Base-by-base conservation (phyloP, 2,797 vertebrate genomes). In the Serranus cabrilla region DNA sequence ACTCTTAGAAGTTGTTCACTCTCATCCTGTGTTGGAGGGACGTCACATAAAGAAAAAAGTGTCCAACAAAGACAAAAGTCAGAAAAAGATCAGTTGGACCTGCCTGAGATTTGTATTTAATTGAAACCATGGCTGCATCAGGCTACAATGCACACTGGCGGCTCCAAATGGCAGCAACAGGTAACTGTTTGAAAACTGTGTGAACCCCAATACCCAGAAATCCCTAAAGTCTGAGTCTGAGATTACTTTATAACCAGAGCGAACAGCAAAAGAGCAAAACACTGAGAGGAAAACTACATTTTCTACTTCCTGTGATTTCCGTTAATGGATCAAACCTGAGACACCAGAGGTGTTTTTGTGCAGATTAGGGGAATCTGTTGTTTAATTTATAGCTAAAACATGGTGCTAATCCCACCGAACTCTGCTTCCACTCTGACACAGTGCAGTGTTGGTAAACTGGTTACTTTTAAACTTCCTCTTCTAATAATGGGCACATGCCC, bases 161-260 rank as follows among this genome's bases (percentile, higher is more conserved):
- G 37, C 76, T 76, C 77, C 57, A 59, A 57, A 71, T 78, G 66
- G 74, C 47, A 51, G 61, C 51, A 46, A 14, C 18, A 42, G 42
- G 68, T 60, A 73, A 65, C 45, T 43, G 49, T 68, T 57, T 27
- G 42, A 46, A 58, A 55, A 66, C 34, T 20, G 37, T 34, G 31
- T 40, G 51, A 50, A 40, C 40, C n/a, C 18, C 20, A 50, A 11
- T 14, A 25, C 34, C 47, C 20, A 47, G 25, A 69, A 68, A 64
- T 34, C 42, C n/a, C 17, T 25, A 2, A 43, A n/a, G n/a, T n/a
- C 3, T 16, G 2, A 18, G 42, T 46, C 52, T 34, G 25, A 34
- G 37, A 66, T 62, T 37, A 40, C 18, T n/a, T 57, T 5, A 11
- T 17, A 45, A 58, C 25, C 11, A 23, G 17, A 14, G 18, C 3